Base-by-base conservation (phyloP, 2,888 invertebrate species). In the Sminthurides aquaticus region DNA sequence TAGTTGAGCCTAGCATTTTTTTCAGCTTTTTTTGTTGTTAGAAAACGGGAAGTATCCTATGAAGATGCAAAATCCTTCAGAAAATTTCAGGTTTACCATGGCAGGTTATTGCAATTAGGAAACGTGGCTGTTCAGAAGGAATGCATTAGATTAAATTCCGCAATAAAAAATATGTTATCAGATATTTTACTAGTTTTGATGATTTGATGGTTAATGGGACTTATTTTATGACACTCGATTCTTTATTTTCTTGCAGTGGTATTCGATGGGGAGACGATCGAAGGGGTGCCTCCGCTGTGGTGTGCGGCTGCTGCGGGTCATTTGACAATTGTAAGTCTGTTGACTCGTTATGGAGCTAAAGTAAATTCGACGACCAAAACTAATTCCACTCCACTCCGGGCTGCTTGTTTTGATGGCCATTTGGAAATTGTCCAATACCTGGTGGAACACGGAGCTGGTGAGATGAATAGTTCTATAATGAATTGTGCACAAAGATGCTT, bases 201-300 rank as follows among this genome's bases (percentile, higher is more conserved):
- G 43, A 34, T 34, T 11, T n/a, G n/a, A n/a, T n/a, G n/a, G n/a
- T n/a, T n/a, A n/a, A n/a, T n/a, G n/a, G n/a, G n/a, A n/a, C n/a
- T n/a, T n/a, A n/a, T n/a, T n/a, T n/a, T n/a, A n/a, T n/a, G n/a
- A n/a, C n/a, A n/a, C n/a, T n/a, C n/a, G n/a, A 34, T 5, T 34
- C 5, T 34, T 34, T 34, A 15, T 34, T 34, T 34, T 66, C 67
- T 79, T 80, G 68, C 83, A 85, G 97, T 98, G 70, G 91, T 90
- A 74, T 97, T 98, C 79, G 97, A 97, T 79, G 95, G 95, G 5
- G 97, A 98, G 79, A 92, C 91, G 71, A 96, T 98, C 78, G 94
- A 95, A 79, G 94, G 91, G 72, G 96, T 96, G 1, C 94, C 96
- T 18, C 94, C 97, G 0, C 80, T 98, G 56, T 98, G 97, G 97